These are phyloP conservation scores for Melieria crassipennis DNA, from an alignment of 2,888 invertebrate genomes.

Conservation along the genomic window DNA sequence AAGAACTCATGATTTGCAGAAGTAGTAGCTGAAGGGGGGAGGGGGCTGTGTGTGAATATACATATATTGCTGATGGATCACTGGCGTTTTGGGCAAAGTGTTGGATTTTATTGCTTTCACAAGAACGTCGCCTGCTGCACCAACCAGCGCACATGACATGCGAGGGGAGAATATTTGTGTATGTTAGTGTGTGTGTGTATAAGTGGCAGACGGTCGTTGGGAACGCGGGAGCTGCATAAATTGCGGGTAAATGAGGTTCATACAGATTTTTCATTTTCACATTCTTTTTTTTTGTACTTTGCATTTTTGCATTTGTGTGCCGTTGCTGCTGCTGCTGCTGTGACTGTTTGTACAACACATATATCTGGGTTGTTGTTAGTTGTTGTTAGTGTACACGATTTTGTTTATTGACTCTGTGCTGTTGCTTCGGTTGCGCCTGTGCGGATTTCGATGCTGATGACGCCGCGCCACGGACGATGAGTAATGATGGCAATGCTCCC, in stretches of 20 bases:
- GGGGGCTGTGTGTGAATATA: not conserved
- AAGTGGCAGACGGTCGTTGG: too few relatives aligned
- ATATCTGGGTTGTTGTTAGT: not conserved
- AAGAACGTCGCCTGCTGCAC: too few relatives aligned
- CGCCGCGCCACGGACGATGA: not conserved
- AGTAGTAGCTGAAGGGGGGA: not conserved
- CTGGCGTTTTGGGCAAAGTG: slow-evolving; percentile 6
- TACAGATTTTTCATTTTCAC: not conserved
- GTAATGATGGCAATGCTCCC: slow-evolving; percentile 17
- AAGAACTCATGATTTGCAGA: not conserved
- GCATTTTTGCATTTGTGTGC: not conserved
- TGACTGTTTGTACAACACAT: not conserved
- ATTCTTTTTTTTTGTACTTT: not conserved
- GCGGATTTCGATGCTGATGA: too few relatives aligned
- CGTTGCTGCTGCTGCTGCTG: not conserved
- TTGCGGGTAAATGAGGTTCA: too few relatives aligned
- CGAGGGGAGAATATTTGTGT: too few relatives aligned
- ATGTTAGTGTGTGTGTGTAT: too few relatives aligned
- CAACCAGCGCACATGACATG: too few relatives aligned
- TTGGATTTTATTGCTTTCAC: slow-evolving; percentile 5
- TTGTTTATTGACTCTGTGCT: not conserved
- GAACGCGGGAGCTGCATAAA: too few relatives aligned
- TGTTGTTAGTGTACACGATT: not conserved
- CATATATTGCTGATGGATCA: not conserved
- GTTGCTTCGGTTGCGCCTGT: too few relatives aligned